Evolutionary conservation across 1,140 invertebrate species (phyloP).

Genomic region (Rhopalosiphum padi): DNA sequence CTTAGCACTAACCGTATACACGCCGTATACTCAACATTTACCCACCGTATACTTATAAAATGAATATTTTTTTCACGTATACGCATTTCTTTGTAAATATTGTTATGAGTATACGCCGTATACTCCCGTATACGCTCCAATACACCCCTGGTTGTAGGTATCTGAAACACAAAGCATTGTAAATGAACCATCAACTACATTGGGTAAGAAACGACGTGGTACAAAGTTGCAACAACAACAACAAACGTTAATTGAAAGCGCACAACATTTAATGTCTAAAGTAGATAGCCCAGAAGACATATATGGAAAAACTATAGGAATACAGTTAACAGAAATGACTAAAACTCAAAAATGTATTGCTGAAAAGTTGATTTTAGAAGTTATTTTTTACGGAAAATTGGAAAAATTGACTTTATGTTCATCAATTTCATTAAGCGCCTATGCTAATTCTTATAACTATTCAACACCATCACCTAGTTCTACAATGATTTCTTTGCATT

Average conservation of each 20-base stretch:
- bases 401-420: background rate
- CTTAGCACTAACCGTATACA: too few relatives aligned
- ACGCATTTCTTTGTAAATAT: too few relatives aligned
- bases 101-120: too few relatives aligned
- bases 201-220: conserved; percentile 2
- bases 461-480: background rate
- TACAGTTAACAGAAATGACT: background rate
- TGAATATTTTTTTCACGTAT: too few relatives aligned
- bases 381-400: background rate
- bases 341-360: conserved; percentile 16
- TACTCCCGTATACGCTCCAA: too few relatives aligned
- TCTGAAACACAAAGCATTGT: conserved; percentile 59
- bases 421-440: conserved; percentile 8
- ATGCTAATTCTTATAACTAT: conserved; percentile 5
- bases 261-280: background rate
- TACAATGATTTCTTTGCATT: conserved; percentile 23
- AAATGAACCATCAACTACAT: background rate
- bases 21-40: too few relatives aligned
- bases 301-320: background rate
- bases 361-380: conserved; percentile 11
- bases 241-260: background rate
- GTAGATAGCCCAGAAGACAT: background rate
- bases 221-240: conserved; percentile 18
- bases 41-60: too few relatives aligned
- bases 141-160: conserved; percentile 42